Evolutionary conservation across 2,888 invertebrate species (phyloP).

Genomic region (Plebejus anna): DNA sequence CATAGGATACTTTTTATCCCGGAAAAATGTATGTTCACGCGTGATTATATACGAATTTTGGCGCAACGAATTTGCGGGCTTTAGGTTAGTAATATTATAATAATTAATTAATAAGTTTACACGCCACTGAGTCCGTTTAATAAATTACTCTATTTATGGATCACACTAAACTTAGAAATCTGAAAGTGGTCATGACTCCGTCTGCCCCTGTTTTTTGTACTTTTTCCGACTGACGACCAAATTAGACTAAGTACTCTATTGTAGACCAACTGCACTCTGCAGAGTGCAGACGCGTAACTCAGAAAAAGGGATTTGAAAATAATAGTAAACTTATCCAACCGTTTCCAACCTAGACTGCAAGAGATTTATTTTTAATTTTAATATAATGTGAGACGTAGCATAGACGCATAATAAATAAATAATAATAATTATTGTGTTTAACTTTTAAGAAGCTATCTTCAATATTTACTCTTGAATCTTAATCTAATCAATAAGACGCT

Average conservation of each 20-base stretch:
- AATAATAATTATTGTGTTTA: no score
- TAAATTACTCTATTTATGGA: not conserved
- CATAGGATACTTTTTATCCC: no score
- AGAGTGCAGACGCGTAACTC: not conserved
- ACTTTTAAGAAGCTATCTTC: no score
- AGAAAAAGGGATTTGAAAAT: not conserved
- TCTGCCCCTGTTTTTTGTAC: not conserved
- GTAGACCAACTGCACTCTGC: not conserved
- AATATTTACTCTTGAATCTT: not conserved
- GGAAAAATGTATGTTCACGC: no score
- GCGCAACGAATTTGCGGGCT: no score
- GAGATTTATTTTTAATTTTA: no score
- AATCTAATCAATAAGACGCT: not conserved
- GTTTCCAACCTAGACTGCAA: not conserved
- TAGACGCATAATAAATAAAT: not conserved
- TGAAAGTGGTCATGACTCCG: conserved; percentile 4
- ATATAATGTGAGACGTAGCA: no score
- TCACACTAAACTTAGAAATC: conserved; percentile 19
- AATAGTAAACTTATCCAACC: not conserved
- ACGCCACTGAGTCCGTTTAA: not conserved
- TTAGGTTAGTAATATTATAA: no score
- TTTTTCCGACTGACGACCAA: not conserved
- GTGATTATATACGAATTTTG: no score
- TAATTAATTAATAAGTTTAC: not conserved
- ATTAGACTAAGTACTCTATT: not conserved